Evolutionary conservation across 1,140 invertebrate genomes (phyloP), one percentile per base, ranked within the genome.

Genomic region (Trissolcus basalis): DNA sequence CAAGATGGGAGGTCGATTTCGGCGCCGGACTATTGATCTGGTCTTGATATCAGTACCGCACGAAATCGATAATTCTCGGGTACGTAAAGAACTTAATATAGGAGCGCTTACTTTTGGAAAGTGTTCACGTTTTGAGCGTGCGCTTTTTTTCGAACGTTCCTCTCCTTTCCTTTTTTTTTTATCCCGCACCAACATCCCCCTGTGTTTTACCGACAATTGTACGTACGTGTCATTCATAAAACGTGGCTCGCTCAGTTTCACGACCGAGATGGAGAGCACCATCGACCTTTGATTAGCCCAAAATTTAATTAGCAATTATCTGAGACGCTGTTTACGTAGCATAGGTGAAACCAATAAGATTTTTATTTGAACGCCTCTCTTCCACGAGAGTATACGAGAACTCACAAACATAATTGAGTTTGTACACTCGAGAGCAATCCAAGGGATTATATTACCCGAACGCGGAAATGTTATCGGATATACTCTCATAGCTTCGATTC

Each of bases 1-100:
- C 79, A 61, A 67, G 73, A 77, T 84, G 82, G 78, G 82, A 80
- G 79, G 79, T 81, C 83, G 79, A 79, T 69, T 65, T 64, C 50
- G 54, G 56, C 27, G 39, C 15, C 41, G 35, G 75, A 74, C 50
- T 39, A 64, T 70, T 56, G 81, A 82, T 80, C 67, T 54, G 45
- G 15, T 33, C 51, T 33, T 47, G 60, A 70, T 82, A 81, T 81
- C 69, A 65, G 75, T 76, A 81, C 65, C 73, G 79, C 69, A 80
- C 58, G 76, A 82, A 84, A 84, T 85, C 83, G 84, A 83, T 86
- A 81, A 86, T 84, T 74, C 78, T 78, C 53, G 58, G 78, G 67
- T 61, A 67, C 51, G 70, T 56, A 63, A 72, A 72, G 61, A 50
- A 75, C 70, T 81, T 83, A 83, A 85, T 83, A 78, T 81, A 79